Evolutionary conservation across 2,113 vertebrate species (phyloP).

Genomic region (Melanocharis versteri): DNA sequence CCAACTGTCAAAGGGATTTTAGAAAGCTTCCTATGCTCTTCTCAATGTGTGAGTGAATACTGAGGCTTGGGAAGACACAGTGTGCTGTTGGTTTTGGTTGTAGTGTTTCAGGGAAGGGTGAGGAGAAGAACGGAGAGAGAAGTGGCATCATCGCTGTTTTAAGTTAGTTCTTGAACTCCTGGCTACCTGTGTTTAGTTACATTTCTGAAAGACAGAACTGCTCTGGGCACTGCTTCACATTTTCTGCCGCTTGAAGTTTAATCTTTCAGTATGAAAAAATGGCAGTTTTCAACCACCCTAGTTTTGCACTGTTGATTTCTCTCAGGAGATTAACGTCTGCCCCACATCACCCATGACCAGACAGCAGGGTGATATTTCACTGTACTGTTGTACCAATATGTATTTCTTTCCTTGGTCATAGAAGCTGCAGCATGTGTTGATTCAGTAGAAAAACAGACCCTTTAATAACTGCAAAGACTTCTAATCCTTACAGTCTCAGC

Average conservation of each 20-base stretch:
- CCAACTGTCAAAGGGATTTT: neutral
- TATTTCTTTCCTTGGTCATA: neutral
- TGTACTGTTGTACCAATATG: neutral
- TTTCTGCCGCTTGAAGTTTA: neutral
- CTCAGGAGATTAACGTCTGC: neutral
- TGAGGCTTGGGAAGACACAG: neutral
- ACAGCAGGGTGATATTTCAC: neutral
- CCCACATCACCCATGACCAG: neutral
- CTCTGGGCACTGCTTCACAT: neutral
- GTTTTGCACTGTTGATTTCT: neutral
- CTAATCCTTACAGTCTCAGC: neutral
- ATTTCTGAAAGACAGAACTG: neutral
- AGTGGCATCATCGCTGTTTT: neutral
- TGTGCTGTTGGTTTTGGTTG: neutral
- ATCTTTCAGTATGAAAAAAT: neutral
- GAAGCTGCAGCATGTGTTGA: neutral
- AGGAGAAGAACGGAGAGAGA: neutral
- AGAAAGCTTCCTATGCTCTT: neutral
- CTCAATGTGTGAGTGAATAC: neutral
- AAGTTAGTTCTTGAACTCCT: neutral
- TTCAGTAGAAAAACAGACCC: neutral
- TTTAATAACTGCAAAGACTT: neutral
- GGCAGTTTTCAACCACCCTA: neutral
- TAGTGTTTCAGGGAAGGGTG: neutral
- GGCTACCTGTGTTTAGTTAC: neutral